These are phyloP conservation scores for Oligia fasciuncula DNA, from an alignment of 2,888 invertebrate species.

Conservation along the genomic window DNA sequence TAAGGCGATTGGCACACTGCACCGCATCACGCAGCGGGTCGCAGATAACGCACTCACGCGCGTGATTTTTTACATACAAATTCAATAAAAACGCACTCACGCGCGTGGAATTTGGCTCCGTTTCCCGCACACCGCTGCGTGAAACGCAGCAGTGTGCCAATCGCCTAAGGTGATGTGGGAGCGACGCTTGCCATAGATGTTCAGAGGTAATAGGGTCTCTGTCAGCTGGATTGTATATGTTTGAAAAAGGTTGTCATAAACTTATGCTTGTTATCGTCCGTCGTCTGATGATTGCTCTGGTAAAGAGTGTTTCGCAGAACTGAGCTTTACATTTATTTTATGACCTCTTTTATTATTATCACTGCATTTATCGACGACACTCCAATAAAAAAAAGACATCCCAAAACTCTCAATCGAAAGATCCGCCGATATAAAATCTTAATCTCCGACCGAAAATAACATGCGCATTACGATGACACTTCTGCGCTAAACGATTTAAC, in stretches of 20 bases:
- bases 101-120: no score
- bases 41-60: no score
- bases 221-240: not conserved
- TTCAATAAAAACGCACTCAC: no score
- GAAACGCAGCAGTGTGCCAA: no score
- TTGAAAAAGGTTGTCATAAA: conserved; percentile 20
- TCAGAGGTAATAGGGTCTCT: conserved; percentile 28
- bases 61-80: no score
- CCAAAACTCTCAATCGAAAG: conserved; percentile 26
- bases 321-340: not conserved
- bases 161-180: conserved; percentile 51
- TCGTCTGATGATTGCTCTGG: not conserved
- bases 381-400: conserved; percentile 16
- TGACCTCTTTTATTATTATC: not conserved
- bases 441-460: conserved; percentile 50
- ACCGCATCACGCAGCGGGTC: no score
- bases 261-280: conserved; percentile 11
- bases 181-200: conserved; percentile 27
- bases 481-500: conserved; percentile 69
- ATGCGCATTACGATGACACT: conserved; percentile 56
- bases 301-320: conserved; percentile 29
- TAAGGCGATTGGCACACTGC: no score
- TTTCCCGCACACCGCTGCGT: no score
- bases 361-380: not conserved
- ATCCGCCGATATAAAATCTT: conserved; percentile 48